Conservation (phyloP, 2,888 invertebrate genomes). For the Chelonus formosanus region DNA sequence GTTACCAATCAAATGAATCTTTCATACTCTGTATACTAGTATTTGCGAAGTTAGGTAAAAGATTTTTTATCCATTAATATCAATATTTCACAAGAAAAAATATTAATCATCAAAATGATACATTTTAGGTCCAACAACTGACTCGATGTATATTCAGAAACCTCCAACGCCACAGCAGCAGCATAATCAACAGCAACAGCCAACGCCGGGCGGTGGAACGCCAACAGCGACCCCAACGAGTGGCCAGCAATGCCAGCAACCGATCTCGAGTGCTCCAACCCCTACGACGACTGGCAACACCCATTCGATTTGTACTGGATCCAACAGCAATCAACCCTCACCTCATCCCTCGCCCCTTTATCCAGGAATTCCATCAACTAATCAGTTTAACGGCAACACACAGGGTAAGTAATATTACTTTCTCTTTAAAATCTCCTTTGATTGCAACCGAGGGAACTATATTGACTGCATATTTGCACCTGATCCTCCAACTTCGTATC, state of each 20-base stretch:
- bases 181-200: slow-evolving; percentile 58
- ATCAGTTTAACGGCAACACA: slow-evolving; percentile 58
- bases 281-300: slow-evolving; percentile 54
- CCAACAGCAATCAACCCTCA: slow-evolving; percentile 58
- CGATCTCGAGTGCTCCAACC: slow-evolving; percentile 17
- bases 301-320: slow-evolving; percentile 53
- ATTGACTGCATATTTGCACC: too few relatives aligned
- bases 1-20: too few relatives aligned
- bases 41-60: too few relatives aligned
- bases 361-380: slow-evolving; percentile 54
- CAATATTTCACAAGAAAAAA: background rate
- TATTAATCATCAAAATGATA: slow-evolving; percentile 1
- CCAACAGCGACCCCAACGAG: slow-evolving; percentile 56
- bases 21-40: too few relatives aligned
- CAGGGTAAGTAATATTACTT: slow-evolving; percentile 53
- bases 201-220: slow-evolving; percentile 54
- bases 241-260: slow-evolving; percentile 46
- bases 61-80: background rate
- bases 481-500: too few relatives aligned
- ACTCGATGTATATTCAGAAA: slow-evolving; percentile 57
- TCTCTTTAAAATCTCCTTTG: slow-evolving; percentile 22
- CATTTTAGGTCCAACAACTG: slow-evolving; percentile 26
- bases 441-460: background rate
- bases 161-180: slow-evolving; percentile 62
- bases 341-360: slow-evolving; percentile 61